Percentiles rank a stretch among this genome's conserved stretches.
phyloP scores from a whole-genome alignment of 2,797 vertebrate genomes.

The Psittacula echo region DNA sequence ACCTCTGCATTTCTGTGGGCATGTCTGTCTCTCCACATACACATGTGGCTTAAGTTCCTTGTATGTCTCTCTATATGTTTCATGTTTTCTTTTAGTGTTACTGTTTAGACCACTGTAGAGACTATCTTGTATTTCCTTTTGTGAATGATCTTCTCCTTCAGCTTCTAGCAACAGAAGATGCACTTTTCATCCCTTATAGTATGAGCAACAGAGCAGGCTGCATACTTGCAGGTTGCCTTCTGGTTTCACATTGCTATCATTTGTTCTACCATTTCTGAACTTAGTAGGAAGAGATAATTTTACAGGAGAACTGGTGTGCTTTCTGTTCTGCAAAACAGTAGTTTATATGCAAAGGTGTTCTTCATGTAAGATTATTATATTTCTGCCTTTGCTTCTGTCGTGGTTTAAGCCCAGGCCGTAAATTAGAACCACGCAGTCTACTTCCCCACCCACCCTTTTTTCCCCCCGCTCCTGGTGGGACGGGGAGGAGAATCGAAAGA shows the following conservation, averaged over 20 bases:
- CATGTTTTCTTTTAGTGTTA: neutral
- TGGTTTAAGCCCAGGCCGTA: no score
- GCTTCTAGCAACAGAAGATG: neutral
- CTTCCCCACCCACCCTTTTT: no score
- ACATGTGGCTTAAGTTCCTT: neutral
- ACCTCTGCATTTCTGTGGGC: neutral
- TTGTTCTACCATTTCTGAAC: neutral
- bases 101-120: neutral
- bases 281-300: neutral
- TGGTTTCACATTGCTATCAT: neutral
- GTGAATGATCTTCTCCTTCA: neutral
- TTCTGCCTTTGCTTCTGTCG: neutral
- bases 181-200: neutral
- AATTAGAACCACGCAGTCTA: no score
- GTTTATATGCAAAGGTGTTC: neutral
- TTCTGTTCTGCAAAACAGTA: neutral
- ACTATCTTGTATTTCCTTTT: neutral
- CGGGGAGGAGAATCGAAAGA: no score
- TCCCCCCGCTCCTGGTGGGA: no score
- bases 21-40: neutral
- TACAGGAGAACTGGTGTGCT: neutral
- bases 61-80: neutral
- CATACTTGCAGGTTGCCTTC: neutral
- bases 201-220: neutral
- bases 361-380: neutral